phyloP scores from a whole-genome alignment of 35 echinoderm and acorn worm species.

The Strongylocentrotus purpuratus region DNA sequence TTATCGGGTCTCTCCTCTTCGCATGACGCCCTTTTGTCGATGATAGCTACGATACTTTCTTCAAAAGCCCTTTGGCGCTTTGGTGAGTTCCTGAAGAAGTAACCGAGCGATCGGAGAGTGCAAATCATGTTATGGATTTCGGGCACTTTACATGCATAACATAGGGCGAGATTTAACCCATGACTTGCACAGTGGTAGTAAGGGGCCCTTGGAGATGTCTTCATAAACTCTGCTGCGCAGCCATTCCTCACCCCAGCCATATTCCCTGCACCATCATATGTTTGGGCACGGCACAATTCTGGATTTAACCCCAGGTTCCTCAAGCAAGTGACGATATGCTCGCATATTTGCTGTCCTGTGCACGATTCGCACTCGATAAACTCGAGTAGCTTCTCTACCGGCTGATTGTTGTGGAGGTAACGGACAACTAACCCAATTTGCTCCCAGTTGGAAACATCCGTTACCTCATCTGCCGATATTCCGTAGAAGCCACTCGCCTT shows the following conservation, averaged over 20 bases:
- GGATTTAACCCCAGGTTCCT: neutral
- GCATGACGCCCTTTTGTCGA: neutral
- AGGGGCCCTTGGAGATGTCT: constrained; percentile 21
- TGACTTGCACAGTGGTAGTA: constrained; percentile 76
- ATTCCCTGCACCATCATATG: constrained; percentile 61
- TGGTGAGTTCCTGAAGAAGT: constrained; percentile 64
- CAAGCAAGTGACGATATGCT: constrained; percentile 18
- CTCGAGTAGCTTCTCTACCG: constrained; percentile 62
- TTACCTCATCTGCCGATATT: constrained; percentile 71
- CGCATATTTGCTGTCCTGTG: constrained; percentile 47
- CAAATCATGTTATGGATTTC: constrained; percentile 61
- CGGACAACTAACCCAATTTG: constrained; percentile 70
- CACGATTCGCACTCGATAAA: constrained; percentile 55
- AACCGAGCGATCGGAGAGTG: neutral
- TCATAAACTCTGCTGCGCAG: constrained; percentile 39
- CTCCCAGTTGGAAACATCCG: constrained; percentile 72
- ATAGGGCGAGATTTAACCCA: constrained; percentile 53
- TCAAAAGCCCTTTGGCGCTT: constrained; percentile 57
- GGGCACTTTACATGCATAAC: constrained; percentile 30
- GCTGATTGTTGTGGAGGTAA: constrained; percentile 37
- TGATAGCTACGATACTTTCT: neutral
- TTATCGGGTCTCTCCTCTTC: too few relatives aligned
- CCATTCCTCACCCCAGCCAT: constrained; percentile 32
- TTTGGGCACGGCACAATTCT: constrained; percentile 35
- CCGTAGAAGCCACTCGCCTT: constrained; percentile 54